Base-by-base conservation (phyloP, 2,888 invertebrate genomes). In the Oscheius myriophilus region DNA sequence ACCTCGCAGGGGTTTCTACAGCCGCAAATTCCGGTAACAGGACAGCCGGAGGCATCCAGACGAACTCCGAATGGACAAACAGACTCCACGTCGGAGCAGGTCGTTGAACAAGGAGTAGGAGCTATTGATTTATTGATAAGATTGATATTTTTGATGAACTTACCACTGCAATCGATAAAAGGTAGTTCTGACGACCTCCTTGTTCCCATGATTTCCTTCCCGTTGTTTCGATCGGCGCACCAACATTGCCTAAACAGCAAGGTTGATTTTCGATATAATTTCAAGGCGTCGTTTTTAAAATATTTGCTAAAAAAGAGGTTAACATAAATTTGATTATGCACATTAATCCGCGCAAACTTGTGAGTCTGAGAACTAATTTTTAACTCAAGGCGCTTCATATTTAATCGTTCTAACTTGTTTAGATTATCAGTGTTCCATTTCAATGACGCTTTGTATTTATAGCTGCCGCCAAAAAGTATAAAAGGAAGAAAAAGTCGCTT, bases 121-220 rank as follows among this genome's bases (percentile, higher is more conserved):
- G 45, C 76, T 76, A 45, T 75, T 68, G 69, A 63, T n/a, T 9
- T 25, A 26, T 42, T n/a, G 14, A 23, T 18, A 11, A 41, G 26
- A 53, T n/a, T 18, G 18, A 53, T 62, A 18, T 9, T n/a, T n/a
- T n/a, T n/a, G n/a, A n/a, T 39, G 16, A 33, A 61, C 65, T 14
- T n/a, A 76, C 78, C 54, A n/a, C 59, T 55, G 59, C 82, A 82
- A 54, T 76, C 71, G 4, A 77, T 73, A 9, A 70, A 64, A 11
- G 58, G 62, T 2, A 75, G 64, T 11, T 68, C 58, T 2, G 72
- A 67, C 42, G 67, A 67, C 43, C 67, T 59, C 18, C 80, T 39
- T 2, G 82, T 84, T 45, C 84, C 83, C 33, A 67, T 68, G 41
- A 76, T 46, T 67, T 84, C 84, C 2, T 77, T 52, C 12, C 84